These are phyloP conservation scores for Emesis furor DNA, from an alignment of 2,888 invertebrate species.

Conservation along the genomic window DNA sequence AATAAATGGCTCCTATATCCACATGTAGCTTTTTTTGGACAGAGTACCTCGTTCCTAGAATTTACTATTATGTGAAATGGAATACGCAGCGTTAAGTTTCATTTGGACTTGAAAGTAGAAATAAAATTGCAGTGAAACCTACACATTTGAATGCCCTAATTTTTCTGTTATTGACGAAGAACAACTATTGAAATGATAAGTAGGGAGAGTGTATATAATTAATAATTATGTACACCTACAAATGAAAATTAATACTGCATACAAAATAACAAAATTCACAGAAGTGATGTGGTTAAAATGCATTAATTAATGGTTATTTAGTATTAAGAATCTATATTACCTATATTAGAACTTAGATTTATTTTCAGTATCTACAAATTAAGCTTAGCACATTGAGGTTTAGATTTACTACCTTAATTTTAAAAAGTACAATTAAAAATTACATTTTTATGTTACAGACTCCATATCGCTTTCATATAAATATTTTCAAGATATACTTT, in stretches of 20 bases:
- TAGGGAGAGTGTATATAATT: not conserved
- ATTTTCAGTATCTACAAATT: not conserved
- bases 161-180: no score
- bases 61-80: no score
- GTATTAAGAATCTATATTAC: not conserved
- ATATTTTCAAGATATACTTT: not conserved
- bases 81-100: no score
- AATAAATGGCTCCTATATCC: no score
- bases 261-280: constrained; percentile 80
- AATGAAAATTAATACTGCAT: constrained; percentile 41
- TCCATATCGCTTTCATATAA: constrained; percentile 3
- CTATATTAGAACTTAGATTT: not conserved
- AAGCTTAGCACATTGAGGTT: constrained; percentile 17
- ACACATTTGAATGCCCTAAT: no score
- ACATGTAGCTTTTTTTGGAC: no score
- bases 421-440: not conserved
- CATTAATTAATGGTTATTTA: constrained; percentile 30
- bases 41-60: no score
- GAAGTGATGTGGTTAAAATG: constrained; percentile 83
- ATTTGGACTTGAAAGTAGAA: no score
- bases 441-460: not conserved
- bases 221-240: not conserved
- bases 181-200: not conserved
- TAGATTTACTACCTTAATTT: not conserved
- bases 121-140: no score